Conservation (phyloP, 1,140 invertebrate genomes). For the Watersipora subatra region DNA sequence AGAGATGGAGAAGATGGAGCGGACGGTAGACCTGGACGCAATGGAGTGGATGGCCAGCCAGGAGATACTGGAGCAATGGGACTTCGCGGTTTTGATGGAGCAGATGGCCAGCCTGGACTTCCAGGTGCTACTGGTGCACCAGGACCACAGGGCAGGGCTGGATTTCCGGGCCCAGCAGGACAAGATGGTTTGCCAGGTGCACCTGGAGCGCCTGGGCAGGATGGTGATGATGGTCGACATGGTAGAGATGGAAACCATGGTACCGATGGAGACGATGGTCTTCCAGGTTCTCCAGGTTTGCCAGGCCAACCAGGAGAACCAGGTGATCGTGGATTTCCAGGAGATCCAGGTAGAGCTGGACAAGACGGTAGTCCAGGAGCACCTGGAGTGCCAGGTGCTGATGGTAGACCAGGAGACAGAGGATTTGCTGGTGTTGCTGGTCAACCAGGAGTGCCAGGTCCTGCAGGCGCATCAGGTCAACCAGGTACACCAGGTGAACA, state of each 20-base stretch:
- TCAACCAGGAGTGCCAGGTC: not conserved
- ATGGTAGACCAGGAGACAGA: constrained; percentile 10
- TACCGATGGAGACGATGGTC: not conserved
- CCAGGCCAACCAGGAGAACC: constrained; percentile 6
- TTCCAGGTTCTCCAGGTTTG: constrained; percentile 4
- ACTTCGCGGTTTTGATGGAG: not conserved
- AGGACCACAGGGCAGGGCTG: not conserved
- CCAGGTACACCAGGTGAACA: constrained; percentile 17
- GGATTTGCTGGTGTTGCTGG: not conserved
- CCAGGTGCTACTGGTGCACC: not conserved
- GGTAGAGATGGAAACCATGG: constrained; percentile 1
- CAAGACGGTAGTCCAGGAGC: constrained; percentile 10
- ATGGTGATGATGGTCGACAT: not conserved
- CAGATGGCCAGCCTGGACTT: not conserved
- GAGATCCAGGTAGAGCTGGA: not conserved
- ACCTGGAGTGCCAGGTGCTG: constrained; percentile 12
- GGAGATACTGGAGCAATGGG: not conserved
- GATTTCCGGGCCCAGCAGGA: not conserved
- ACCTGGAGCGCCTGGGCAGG: not conserved
- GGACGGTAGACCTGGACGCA: not conserved
- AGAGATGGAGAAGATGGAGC: constrained; percentile 19
- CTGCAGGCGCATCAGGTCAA: constrained; percentile 13
- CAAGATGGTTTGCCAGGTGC: not conserved
- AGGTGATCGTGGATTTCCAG: constrained; percentile 4
- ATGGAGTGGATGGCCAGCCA: not conserved